These are phyloP conservation scores for Tragelaphus strepsiceros DNA, from an alignment of 2,113 vertebrate genomes.

Conservation along the genomic window DNA sequence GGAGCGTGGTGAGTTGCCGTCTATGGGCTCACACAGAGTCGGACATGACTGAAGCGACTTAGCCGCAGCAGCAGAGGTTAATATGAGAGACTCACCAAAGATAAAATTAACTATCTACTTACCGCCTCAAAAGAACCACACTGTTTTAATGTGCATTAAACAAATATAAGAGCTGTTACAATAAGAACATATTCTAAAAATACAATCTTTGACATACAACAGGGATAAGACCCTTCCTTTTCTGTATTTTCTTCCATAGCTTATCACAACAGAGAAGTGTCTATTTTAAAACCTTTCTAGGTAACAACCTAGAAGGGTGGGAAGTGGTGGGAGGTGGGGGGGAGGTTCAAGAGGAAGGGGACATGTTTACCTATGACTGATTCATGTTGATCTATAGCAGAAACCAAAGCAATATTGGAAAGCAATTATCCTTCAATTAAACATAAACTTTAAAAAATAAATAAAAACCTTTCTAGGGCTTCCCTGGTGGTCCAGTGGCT, in stretches of 20 bases:
- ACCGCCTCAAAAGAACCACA: background rate
- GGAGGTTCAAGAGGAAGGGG: background rate
- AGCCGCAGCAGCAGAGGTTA: background rate
- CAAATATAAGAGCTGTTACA: background rate
- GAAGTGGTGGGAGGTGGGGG: background rate
- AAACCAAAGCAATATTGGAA: background rate
- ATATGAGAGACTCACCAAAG: background rate
- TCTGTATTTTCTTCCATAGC: background rate
- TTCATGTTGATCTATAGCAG: background rate
- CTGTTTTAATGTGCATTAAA: background rate
- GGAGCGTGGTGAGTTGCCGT: too few species aligned
- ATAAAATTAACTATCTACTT: background rate
- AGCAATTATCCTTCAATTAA: background rate
- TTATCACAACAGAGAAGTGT: background rate
- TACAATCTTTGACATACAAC: background rate
- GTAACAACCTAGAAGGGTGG: background rate
- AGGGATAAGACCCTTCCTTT: background rate
- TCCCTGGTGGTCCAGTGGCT: background rate
- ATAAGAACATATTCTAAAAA: conserved; percentile 1
- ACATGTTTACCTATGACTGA: background rate
- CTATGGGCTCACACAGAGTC: too few species aligned
- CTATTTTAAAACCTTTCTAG: background rate
- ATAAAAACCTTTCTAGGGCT: background rate
- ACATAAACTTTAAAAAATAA: background rate
- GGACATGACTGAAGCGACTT: too few species aligned